Percentiles rank a stretch among this genome's conserved stretches.
phyloP scores from a whole-genome alignment of 2,888 invertebrate species.

The Dasypogon diadema region DNA sequence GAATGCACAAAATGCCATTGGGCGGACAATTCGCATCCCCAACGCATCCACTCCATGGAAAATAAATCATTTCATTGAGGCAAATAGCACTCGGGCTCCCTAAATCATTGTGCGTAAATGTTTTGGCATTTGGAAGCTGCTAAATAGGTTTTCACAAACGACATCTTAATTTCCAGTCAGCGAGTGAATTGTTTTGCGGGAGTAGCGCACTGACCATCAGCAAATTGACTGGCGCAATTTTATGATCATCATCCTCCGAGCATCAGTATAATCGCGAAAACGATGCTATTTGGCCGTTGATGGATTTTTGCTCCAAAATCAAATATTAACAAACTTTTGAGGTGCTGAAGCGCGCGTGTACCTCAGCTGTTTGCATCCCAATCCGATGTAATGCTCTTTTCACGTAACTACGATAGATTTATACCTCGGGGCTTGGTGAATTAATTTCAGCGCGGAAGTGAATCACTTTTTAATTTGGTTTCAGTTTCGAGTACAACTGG shows the following conservation, averaged over 20 bases:
- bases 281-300: neutral
- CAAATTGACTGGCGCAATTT: slow-evolving; percentile 10
- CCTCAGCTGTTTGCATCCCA: no score
- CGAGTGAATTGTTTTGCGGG: slow-evolving; percentile 32
- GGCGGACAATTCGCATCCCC: no score
- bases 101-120: slow-evolving; percentile 1
- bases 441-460: neutral
- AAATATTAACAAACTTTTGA: neutral
- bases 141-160: slow-evolving; percentile 24
- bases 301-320: neutral
- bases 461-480: neutral
- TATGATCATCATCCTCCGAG: neutral
- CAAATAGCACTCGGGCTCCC: neutral
- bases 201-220: slow-evolving; percentile 24
- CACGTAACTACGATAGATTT: no score
- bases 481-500: neutral
- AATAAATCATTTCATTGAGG: neutral
- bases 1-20: no score
- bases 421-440: no score
- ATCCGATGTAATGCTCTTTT: no score
- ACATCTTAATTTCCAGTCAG: slow-evolving; percentile 30
- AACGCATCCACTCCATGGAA: neutral
- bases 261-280: neutral
- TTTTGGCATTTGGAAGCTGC: slow-evolving; percentile 4
- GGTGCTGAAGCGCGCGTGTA: no score